Percentiles rank a stretch among this genome's conserved stretches.
These are phyloP conservation scores for Tetramorium bicarinatum DNA, from an alignment of 2,888 invertebrate species.

Conservation along the genomic window DNA sequence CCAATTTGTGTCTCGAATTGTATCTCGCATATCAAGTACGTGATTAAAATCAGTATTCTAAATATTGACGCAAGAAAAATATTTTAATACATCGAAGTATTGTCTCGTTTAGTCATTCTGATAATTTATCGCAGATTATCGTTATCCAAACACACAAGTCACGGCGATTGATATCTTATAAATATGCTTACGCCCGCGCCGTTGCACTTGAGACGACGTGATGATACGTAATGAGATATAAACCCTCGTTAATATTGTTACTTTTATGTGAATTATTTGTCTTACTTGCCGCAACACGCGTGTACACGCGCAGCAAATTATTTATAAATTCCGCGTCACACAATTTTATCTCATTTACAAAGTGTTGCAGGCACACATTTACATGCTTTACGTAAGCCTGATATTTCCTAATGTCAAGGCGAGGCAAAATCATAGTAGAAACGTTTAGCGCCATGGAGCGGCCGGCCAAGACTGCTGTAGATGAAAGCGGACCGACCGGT, in stretches of 20 bases:
- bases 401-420: slow-evolving; percentile 35
- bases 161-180: background rate
- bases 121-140: background rate
- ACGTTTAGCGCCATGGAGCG: slow-evolving; percentile 10
- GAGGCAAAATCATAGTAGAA: background rate
- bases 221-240: background rate
- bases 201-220: background rate
- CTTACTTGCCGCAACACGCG: background rate
- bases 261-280: background rate
- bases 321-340: slow-evolving; percentile 33
- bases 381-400: background rate
- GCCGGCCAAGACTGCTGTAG: slow-evolving; percentile 4
- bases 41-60: background rate
- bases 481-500: slow-evolving; percentile 5
- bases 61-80: background rate
- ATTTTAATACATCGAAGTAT: background rate
- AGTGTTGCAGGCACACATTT: background rate
- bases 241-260: background rate
- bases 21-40: background rate
- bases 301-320: background rate
- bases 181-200: background rate
- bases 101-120: background rate
- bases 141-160: background rate
- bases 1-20: background rate
- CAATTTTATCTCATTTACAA: slow-evolving; percentile 28